These are phyloP conservation scores for Shinisaurus crocodilurus DNA, from an alignment of 2,113 vertebrate species.

Conservation along the genomic window DNA sequence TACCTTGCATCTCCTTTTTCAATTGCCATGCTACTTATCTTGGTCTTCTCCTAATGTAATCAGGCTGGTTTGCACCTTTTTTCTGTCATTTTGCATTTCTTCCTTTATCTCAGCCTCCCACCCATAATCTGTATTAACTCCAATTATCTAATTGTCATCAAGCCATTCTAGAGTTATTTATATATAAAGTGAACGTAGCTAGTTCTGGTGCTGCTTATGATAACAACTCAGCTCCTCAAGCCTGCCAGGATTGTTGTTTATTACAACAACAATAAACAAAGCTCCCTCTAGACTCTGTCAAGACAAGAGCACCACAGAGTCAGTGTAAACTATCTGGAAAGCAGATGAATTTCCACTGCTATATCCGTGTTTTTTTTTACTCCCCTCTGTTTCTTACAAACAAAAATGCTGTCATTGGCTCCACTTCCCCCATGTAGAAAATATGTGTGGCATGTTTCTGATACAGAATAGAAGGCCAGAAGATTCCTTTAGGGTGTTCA, in stretches of 20 bases:
- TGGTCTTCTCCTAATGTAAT: constrained; percentile 4
- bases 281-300: not conserved
- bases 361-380: not conserved
- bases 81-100: constrained; percentile 24
- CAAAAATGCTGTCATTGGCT: not conserved
- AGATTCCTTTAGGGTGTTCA: not conserved
- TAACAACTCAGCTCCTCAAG: not conserved
- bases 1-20: not conserved
- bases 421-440: not conserved
- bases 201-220: constrained; percentile 32
- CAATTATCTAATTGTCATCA: constrained; percentile 6
- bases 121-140: constrained; percentile 32
- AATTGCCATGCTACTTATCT: constrained; percentile 31
- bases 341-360: not conserved
- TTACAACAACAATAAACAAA: no score
- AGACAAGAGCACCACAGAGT: not conserved
- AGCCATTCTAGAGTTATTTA: constrained; percentile 37
- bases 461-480: not conserved
- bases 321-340: constrained; percentile 9
- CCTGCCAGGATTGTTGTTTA: not conserved
- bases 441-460: not conserved
- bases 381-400: not conserved
- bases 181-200: constrained; percentile 39
- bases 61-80: constrained; percentile 4
- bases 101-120: not conserved